Conservation (phyloP, 1,140 invertebrate species). For the Cyclargus thomasi region DNA sequence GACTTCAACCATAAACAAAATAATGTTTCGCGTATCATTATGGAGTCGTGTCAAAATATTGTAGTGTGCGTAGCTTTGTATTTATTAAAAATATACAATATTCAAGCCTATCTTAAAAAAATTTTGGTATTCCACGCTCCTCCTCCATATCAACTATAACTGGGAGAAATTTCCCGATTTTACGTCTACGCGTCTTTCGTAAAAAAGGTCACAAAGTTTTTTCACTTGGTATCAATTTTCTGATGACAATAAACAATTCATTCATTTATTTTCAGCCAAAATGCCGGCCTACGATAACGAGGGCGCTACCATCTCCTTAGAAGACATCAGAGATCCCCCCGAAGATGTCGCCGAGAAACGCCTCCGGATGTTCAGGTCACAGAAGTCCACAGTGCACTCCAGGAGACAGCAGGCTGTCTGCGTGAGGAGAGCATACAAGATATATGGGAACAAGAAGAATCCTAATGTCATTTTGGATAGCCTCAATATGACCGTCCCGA, state of each 20-base stretch:
- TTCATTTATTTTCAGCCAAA: constrained; percentile 21
- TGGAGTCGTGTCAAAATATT: too few species aligned
- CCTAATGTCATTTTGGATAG: constrained; percentile 90
- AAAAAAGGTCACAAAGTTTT: too few species aligned
- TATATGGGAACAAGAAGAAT: constrained; percentile 88
- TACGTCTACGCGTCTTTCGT: too few species aligned
- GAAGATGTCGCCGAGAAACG: constrained; percentile 48
- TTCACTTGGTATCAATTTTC: background rate
- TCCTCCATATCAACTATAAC: too few species aligned
- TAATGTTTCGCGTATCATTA: too few species aligned
- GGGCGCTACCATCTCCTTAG: constrained; percentile 61
- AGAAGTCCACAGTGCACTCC: constrained; percentile 83
- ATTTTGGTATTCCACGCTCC: too few species aligned
- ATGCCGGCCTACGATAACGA: constrained; percentile 68
- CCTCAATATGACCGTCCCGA: constrained; percentile 92
- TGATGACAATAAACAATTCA: background rate
- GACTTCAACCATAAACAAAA: too few species aligned
- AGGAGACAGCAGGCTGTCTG: constrained; percentile 87
- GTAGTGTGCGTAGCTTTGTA: too few species aligned
- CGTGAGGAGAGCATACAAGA: constrained; percentile 87
- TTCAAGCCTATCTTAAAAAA: too few species aligned
- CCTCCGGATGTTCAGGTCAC: constrained; percentile 72
- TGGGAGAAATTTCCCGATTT: too few species aligned
- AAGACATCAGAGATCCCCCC: constrained; percentile 47
- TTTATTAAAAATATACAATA: too few species aligned